Evolutionary conservation across 2,797 vertebrate genomes (phyloP), one percentile per base, ranked within the genome.

Genomic region (Balearica regulorum): DNA sequence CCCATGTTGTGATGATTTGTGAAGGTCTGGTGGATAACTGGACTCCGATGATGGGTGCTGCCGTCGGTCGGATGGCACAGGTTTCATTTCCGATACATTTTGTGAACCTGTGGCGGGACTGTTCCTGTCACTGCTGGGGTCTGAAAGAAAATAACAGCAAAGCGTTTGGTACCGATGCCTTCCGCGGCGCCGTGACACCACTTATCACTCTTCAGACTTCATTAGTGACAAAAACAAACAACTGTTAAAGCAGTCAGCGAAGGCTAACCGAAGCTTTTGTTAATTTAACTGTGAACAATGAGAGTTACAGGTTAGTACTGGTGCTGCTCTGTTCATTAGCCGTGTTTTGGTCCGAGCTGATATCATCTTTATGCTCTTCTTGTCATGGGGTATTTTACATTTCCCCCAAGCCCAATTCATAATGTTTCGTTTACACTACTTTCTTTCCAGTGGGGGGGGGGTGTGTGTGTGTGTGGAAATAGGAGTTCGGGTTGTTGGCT

Each of bases 81-180:
- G 61, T 97, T 98, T 99, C 99, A 99, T 98, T 99, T 99, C 98
- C 99, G 99, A 98, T 99, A 99, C 95, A 98, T 98, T 99, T 99
- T 99, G 99, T 98, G 99, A 97, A 98, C 99, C 97, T 98, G 98
- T 60, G 98, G 98, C 86, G 98, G 98, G 96, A 98, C 98, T 98
- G 98, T 97, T 96, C 98, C 98, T 96, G 98, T 98, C 98, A 98
- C 97, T 97, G 98, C 97, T 97, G 98, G 97, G 97, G 98, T 98
- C 99, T 99, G 99, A 94, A 99, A 99, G 87, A 99, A 98, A 96
- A 97, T n/a, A 95, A 98, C 84, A 98, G 91, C 80, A 83, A 89
- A 97, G 84, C n/a, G 79, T 96, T 98, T 97, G 96, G 98, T 97
- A 98, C 91, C 95, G 95, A 71, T 71, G 94, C 41, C 77, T 96